Evolutionary conservation across 2,888 invertebrate species (phyloP).

Genomic region (Trisateles emortualis): DNA sequence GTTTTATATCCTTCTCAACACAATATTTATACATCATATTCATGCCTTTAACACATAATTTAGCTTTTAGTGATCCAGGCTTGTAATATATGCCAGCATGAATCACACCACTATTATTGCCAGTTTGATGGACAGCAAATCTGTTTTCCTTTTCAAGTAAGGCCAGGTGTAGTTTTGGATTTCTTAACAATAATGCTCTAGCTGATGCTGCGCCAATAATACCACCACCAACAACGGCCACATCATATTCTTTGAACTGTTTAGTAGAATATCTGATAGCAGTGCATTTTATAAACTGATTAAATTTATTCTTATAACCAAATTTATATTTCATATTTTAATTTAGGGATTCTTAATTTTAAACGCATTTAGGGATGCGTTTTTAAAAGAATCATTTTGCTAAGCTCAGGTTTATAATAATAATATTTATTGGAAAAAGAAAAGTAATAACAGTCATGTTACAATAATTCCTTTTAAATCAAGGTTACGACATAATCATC

Average conservation of each 20-base stretch:
- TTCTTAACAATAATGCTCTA: constrained; percentile 92
- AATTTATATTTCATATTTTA: too few species aligned
- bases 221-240: constrained; percentile 98
- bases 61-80: constrained; percentile 97
- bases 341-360: too few species aligned
- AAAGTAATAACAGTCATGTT: too few species aligned
- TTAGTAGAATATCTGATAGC: too few species aligned
- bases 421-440: too few species aligned
- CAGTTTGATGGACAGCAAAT: constrained; percentile 97
- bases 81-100: constrained; percentile 98
- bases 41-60: constrained; percentile 96
- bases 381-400: too few species aligned
- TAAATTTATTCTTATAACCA: too few species aligned
- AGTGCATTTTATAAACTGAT: too few species aligned
- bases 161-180: constrained; percentile 93
- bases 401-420: too few species aligned
- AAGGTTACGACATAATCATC: too few species aligned
- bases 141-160: constrained; percentile 96
- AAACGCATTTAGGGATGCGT: too few species aligned
- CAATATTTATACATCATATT: constrained; percentile 94
- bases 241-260: constrained; percentile 87
- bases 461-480: too few species aligned
- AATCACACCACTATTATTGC: constrained; percentile 98
- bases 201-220: constrained; percentile 98
- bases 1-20: constrained; percentile 94